Evolutionary conservation across 2,113 vertebrate genomes (phyloP).

Genomic region (Perognathus longimembris): DNA sequence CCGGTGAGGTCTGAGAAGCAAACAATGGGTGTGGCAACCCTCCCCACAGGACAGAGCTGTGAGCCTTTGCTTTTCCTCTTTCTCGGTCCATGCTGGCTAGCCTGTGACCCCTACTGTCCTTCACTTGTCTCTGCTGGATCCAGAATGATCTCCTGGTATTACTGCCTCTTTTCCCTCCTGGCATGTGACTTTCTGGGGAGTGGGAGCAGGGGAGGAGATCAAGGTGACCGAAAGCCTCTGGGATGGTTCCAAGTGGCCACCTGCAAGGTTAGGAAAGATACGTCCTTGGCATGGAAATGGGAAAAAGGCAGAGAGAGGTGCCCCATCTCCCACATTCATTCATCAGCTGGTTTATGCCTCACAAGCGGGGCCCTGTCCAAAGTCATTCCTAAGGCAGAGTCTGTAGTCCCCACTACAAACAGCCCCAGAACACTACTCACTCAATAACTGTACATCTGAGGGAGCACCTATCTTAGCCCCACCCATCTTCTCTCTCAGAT

Average conservation of each 20-base stretch:
- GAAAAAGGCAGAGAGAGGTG: background rate
- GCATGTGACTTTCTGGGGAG: slow-evolving; percentile 30
- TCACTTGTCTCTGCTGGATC: background rate
- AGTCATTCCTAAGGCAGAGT: background rate
- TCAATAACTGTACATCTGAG: background rate
- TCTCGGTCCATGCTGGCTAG: background rate
- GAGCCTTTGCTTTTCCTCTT: background rate
- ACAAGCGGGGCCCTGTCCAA: background rate
- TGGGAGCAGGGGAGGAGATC: background rate
- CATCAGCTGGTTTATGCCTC: background rate
- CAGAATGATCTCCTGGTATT: slow-evolving; percentile 10
- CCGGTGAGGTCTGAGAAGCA: background rate
- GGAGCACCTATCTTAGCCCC: background rate
- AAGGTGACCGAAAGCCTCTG: background rate
- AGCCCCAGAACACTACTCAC: background rate
- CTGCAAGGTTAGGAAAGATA: background rate
- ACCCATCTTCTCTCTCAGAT: slow-evolving; percentile 67
- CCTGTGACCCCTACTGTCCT: background rate
- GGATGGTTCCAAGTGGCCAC: background rate
- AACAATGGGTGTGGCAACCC: background rate
- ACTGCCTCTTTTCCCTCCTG: slow-evolving; percentile 38
- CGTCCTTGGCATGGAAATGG: background rate
- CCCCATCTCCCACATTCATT: background rate
- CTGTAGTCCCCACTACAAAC: background rate
- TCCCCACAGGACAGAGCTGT: background rate